A percentile compares a stretch with the other conserved stretches of the same genome.
Conservation (phyloP, 2,888 invertebrate species). For the Caradrina kadenii region DNA sequence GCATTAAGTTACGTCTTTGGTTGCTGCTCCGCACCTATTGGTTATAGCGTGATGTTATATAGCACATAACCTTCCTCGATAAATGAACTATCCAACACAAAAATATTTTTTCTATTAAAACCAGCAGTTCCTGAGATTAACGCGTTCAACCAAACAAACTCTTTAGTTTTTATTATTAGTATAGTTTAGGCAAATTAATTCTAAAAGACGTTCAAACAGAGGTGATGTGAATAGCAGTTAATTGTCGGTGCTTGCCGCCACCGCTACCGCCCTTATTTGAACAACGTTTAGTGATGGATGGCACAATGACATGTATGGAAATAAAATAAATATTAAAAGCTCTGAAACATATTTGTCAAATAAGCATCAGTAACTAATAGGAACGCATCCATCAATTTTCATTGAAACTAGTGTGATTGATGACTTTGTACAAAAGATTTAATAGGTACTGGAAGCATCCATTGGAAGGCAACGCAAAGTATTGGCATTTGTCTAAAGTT, state of each 20-base stretch:
- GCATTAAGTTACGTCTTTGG: no score
- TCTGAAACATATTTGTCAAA: slow-evolving; percentile 9
- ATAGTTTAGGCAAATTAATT: no score
- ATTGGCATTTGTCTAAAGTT: background rate
- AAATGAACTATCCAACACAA: no score
- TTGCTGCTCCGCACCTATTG: no score
- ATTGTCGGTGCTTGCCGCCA: background rate
- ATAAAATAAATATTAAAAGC: slow-evolving; percentile 5
- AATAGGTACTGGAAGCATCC: background rate
- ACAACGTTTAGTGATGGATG: background rate
- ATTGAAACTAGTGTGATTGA: slow-evolving; percentile 10
- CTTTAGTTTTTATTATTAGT: no score
- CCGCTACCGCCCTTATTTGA: background rate
- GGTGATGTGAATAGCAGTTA: no score
- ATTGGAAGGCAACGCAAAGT: background rate
- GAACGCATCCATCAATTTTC: slow-evolving; percentile 33
- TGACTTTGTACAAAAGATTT: slow-evolving; percentile 9
- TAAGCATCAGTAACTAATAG: slow-evolving; percentile 2
- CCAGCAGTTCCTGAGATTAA: no score
- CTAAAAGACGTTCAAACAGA: no score
- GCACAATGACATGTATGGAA: background rate
- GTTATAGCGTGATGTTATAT: no score
- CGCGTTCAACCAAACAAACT: no score
- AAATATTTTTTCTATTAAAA: no score
- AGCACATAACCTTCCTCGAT: no score